Conservation (phyloP, 2,888 invertebrate genomes). For the Gerris lacustris region DNA sequence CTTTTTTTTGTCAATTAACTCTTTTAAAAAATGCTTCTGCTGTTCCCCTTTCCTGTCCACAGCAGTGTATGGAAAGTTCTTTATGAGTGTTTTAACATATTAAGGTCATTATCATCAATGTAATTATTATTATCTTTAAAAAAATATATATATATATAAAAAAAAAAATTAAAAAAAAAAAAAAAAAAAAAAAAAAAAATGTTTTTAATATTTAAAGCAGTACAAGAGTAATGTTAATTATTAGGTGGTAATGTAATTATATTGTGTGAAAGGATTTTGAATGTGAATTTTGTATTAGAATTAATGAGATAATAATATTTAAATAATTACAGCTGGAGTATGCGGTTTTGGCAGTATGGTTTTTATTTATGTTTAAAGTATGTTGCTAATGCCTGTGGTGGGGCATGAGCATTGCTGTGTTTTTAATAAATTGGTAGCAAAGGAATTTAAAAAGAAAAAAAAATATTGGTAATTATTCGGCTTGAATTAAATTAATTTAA, state of each 20-base stretch:
- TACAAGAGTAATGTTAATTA: slow-evolving; percentile 23
- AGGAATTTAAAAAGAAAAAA: too few species aligned
- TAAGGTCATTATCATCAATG: slow-evolving; percentile 6
- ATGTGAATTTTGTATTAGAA: slow-evolving; percentile 18
- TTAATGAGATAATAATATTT: too few species aligned
- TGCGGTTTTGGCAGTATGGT: too few species aligned
- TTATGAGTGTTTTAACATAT: slow-evolving; percentile 11
- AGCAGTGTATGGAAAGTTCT: slow-evolving; percentile 28
- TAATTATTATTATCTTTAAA: slow-evolving; percentile 16
- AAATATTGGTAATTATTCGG: too few species aligned
- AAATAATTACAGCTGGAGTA: too few species aligned
- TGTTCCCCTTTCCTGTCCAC: slow-evolving; percentile 22
- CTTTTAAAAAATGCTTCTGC: too few species aligned
- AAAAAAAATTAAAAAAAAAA: slow-evolving; percentile 19
- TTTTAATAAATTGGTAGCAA: too few species aligned
- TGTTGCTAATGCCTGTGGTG: not conserved
- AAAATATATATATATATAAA: slow-evolving; percentile 10
- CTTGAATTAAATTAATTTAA: too few species aligned
- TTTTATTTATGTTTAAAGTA: too few species aligned
- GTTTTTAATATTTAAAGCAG: slow-evolving; percentile 27
- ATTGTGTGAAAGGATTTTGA: slow-evolving; percentile 16
- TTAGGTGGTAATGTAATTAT: slow-evolving; percentile 3
- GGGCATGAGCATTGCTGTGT: not conserved
- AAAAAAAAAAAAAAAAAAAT: slow-evolving; percentile 23
- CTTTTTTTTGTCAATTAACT: not conserved